These are phyloP conservation scores for Xestoiulus laeticollis DNA, from an alignment of 2,888 invertebrate species.

Conservation along the genomic window DNA sequence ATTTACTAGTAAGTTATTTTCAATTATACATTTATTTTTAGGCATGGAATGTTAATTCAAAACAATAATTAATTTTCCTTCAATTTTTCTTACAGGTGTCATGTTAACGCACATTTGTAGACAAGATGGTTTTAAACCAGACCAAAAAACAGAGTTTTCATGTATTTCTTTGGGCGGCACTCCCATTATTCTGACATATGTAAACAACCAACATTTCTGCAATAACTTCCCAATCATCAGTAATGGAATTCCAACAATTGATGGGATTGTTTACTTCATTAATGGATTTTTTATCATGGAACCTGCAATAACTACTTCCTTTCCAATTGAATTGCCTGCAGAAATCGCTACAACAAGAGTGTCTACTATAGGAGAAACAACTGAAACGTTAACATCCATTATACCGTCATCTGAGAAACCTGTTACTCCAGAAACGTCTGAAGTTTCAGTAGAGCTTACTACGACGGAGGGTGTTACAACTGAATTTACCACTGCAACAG, in stretches of 20 bases:
- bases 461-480: not conserved
- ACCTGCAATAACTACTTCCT: too few species aligned
- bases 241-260: not conserved
- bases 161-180: constrained; percentile 45
- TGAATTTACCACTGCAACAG: not conserved
- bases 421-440: too few species aligned
- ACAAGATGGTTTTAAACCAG: not conserved
- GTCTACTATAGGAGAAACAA: not conserved
- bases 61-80: not conserved
- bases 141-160: not conserved
- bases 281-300: not conserved
- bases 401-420: too few species aligned
- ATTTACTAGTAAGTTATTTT: constrained; percentile 36
- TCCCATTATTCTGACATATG: not conserved
- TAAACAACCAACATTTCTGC: constrained; percentile 27
- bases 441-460: not conserved
- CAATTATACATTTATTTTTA: not conserved
- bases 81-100: not conserved
- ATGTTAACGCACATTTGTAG: constrained; percentile 45
- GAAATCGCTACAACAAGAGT: not conserved
- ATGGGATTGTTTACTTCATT: constrained; percentile 49
- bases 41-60: not conserved
- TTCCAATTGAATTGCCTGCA: too few species aligned
- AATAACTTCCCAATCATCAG: constrained; percentile 45
- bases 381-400: not conserved